Base-by-base conservation (phyloP, 2,113 vertebrate genomes). In the Cololabis saira region DNA sequence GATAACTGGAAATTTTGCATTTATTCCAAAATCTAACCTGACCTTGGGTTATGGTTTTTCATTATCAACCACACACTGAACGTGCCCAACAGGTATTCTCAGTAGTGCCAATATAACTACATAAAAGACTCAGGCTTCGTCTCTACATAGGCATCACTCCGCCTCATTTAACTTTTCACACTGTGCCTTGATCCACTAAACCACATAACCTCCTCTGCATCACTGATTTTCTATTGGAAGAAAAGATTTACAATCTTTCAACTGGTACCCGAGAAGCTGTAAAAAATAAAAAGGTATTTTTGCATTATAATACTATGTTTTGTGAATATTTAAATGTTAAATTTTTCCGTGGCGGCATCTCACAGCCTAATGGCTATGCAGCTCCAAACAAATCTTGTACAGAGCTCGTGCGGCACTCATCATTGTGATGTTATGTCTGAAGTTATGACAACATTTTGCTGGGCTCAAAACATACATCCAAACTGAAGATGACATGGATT, bases 41-140 rank as follows among this genome's bases (percentile, higher is more conserved):
- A 47, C 55, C 47, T 68, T 41, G 54, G 21, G 33, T 40, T 48
- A 54, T 30, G 24, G 14, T 45, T 37, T 61, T 71, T 55, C 18
- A 61, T 55, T 50, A 50, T 33, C 24, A 37, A 16, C 24, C 10
- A 11, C 52, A 47, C 64, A 17, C n/a, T 61, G 67, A 15, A 45
- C 15, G 12, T 40, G 24, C 22, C 67, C 41, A 33, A 41, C 51
- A 62, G 62, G 41, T 22, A 33, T 49, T 66, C 16, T 15, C 16
- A 42, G 47, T 45, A 41, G 48, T 13, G 33, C 22, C 48, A 65
- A 58, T 52, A 60, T 48, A 42, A 58, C 15, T 24, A 61, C 12
- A 75, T 40, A 19, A 10, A 44, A 12, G 18, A 24, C 13, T 55
- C 3, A 13, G 42, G 48, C 65, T 41, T 27, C 18, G 12, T 13